Evolutionary conservation across 2,113 vertebrate genomes (phyloP), one percentile per base, ranked within the genome.

Genomic region (Campylorhamphus procurvoides): DNA sequence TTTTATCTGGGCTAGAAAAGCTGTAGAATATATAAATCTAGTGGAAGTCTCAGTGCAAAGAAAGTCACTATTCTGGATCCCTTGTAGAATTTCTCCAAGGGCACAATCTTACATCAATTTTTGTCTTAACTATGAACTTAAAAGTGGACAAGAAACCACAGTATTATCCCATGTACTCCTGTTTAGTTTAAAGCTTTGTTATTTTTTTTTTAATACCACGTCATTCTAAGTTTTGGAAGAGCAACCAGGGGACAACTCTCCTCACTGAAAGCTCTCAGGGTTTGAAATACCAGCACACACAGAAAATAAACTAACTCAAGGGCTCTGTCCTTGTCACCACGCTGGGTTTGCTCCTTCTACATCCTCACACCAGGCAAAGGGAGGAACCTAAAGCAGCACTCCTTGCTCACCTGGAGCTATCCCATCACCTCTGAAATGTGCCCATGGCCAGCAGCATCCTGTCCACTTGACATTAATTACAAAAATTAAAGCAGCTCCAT

Each of bases 361-460:
- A 40, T 10, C 55, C 8, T 29, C 60, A 55, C 0, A 1, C 17
- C 49, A 49, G 55, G 28, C 40, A 66, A 31, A 89, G 35, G 5
- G 0, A 22, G 1, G 1, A 44, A 13, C 18, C 12, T 16, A 46
- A 72, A 79, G 28, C 42, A 67, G 12, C 1, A 8, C 24, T 63
- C 20, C 75, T 55, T 23, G 39, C 39, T 37, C 62, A 33, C 16
- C 24, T 9, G n/a, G 10, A 13, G 15, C 55, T 10, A 44, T 5
- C 52, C 84, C 39, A 28, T 2, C 7, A 13, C 8, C 0, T 55
- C 18, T 23, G 37, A 73, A 64, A 68, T 0, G 31, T 10, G 46
- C 24, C 42, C 18, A 12, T 0, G 2, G 7, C 5, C 40, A 37
- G n/a, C 53, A 75, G 29, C 20, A 64, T 10, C 49, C 56, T n/a